phyloP scores from a whole-genome alignment of 2,113 vertebrate genomes.

The Daphoenositta chrysoptera region DNA sequence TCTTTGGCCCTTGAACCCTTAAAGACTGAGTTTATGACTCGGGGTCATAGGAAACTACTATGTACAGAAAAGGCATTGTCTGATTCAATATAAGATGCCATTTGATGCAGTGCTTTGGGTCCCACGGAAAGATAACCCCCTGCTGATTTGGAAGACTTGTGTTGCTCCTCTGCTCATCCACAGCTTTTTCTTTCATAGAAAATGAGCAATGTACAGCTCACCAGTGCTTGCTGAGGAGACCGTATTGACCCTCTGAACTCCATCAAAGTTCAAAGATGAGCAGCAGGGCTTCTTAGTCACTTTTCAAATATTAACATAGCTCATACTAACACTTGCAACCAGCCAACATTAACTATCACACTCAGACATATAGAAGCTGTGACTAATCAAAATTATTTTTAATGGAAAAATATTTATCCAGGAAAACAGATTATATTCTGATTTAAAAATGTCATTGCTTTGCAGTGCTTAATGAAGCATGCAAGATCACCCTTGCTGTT shows the following conservation, averaged over 20 bases:
- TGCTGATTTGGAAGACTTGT: neutral
- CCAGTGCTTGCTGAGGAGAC: neutral
- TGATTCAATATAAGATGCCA: neutral
- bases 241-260: neutral
- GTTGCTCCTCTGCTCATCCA: neutral
- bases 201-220: neutral
- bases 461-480: neutral
- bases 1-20: neutral
- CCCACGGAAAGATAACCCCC: rapidly evolving
- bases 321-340: neutral
- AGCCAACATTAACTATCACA: neutral
- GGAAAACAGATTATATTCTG: neutral
- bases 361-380: neutral
- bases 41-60: neutral
- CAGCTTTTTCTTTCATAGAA: neutral
- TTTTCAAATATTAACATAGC: neutral
- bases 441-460: neutral
- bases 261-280: neutral
- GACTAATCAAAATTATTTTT: neutral
- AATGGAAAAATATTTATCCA: neutral
- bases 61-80: neutral
- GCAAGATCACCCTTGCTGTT: neutral
- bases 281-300: neutral
- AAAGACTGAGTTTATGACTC: neutral
- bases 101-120: neutral